Conservation (phyloP, 2,113 vertebrate genomes). For the Pavo muticus region DNA sequence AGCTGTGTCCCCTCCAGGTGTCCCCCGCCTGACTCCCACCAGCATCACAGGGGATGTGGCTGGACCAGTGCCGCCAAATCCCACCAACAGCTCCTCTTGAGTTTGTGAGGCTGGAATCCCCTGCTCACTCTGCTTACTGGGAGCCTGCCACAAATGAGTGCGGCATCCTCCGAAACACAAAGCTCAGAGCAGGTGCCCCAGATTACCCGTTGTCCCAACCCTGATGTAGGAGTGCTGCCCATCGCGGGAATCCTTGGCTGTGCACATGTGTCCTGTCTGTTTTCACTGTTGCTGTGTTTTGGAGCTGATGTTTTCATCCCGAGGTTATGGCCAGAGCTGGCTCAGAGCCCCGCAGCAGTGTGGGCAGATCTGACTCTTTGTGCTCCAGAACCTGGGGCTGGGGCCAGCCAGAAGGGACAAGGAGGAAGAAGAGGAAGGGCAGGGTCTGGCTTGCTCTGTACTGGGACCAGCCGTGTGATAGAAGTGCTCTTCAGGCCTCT, state of each 20-base stretch:
- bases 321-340: constrained; percentile 12
- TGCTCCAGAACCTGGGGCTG: not conserved
- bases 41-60: rapidly evolving
- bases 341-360: constrained; percentile 24
- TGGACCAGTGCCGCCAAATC: rapidly evolving
- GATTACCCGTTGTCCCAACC: not conserved
- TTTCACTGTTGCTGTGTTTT: constrained; percentile 51
- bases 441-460: not conserved
- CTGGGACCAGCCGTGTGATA: not conserved
- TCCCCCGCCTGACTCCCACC: not conserved
- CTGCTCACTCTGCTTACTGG: rapidly evolving
- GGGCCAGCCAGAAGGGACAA: not conserved
- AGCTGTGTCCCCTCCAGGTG: rapidly evolving
- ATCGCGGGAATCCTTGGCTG: not conserved
- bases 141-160: not conserved
- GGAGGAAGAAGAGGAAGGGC: not conserved
- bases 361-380: constrained; percentile 35
- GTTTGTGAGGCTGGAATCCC: not conserved
- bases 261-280: not conserved
- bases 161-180: not conserved
- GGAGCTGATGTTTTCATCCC: constrained; percentile 30
- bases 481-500: not conserved
- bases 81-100: rapidly evolving
- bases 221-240: not conserved
- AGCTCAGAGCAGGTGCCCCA: not conserved